Evolutionary conservation across 2,113 vertebrate species (phyloP).

Genomic region (Propithecus coquereli): DNA sequence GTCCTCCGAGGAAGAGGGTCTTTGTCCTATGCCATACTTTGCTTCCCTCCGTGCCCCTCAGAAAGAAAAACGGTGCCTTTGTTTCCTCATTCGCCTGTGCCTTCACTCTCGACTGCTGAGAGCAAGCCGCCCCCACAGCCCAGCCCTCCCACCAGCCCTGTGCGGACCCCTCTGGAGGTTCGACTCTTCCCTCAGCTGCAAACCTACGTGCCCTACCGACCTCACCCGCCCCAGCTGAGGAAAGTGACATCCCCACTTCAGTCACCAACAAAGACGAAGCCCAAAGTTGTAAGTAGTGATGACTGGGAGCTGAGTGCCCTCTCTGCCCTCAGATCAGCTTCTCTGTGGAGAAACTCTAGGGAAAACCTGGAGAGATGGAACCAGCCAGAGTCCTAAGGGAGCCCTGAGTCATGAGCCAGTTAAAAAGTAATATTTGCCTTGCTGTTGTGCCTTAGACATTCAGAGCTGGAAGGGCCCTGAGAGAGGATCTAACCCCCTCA

Average conservation of each 20-base stretch:
- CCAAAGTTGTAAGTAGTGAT: constrained; percentile 88
- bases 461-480: neutral
- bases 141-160: constrained; percentile 88
- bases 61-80: constrained; percentile 99
- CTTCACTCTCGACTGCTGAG: constrained; percentile 88
- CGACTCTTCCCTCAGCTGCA: constrained; percentile 87
- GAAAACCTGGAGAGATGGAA: neutral
- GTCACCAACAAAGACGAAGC: constrained; percentile 81
- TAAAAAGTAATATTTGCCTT: neutral
- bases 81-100: constrained; percentile 90
- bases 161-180: constrained; percentile 84
- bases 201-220: constrained; percentile 82
- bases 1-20: neutral
- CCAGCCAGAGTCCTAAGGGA: neutral
- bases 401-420: neutral
- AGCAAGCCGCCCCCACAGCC: constrained; percentile 80
- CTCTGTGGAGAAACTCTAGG: neutral
- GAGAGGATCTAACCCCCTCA: neutral
- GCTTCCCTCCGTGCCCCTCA: constrained; percentile 63
- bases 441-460: neutral
- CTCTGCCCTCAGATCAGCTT: neutral
- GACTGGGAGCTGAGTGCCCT: neutral
- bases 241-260: constrained; percentile 81
- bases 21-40: neutral
- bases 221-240: constrained; percentile 83